Evolutionary conservation across 2,797 vertebrate species (phyloP), one percentile per base, ranked within the genome.

Genomic region (Anolis apletophallus): DNA sequence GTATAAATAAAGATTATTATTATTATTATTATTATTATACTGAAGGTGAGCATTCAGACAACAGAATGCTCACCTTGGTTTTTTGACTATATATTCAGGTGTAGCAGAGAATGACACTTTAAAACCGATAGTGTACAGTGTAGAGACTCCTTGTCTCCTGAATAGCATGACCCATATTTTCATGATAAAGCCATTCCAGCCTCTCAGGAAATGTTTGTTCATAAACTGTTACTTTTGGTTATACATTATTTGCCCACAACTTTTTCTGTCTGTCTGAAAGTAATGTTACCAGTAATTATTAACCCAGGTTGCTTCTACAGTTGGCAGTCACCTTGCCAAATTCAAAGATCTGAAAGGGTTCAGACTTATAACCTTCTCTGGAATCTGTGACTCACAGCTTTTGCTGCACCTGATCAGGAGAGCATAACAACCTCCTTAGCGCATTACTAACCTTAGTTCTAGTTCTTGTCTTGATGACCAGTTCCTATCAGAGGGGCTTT

Each of bases 311-410:
- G 61, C 61, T 64, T 64, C 59, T 11, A 64, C 26, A 12, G 29
- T 64, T 64, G 61, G 61, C 26, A 29, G 61, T 64, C 29, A 19
- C 61, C 26, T 29, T 64, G 61, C 26, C 61, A 64, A 64, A 64
- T 91, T 85, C 90, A 64, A 64, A 64, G 26, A 64, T 64, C 61
- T 64, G 61, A 64, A 64, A 64, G 26, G 61, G 10, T 64, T 29
- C 61, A 64, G 26, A 64, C 61, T 11, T 64, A 29, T 64, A 64
- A 64, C 61, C 61, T 29, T 64, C 61, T 29, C 61, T 94, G 94
- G 52, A 57, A 94, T 91, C 90, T 93, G 92, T 94, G 88, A n/a
- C 1, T 89, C 90, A 88, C 94, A 89, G 89, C 92, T 92, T 94
- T 94, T 94, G 92, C 93, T 92, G 92, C 90, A 89, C 88, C 91